Conservation (phyloP, 1,140 invertebrate genomes). For the Babylonia areolata region DNA sequence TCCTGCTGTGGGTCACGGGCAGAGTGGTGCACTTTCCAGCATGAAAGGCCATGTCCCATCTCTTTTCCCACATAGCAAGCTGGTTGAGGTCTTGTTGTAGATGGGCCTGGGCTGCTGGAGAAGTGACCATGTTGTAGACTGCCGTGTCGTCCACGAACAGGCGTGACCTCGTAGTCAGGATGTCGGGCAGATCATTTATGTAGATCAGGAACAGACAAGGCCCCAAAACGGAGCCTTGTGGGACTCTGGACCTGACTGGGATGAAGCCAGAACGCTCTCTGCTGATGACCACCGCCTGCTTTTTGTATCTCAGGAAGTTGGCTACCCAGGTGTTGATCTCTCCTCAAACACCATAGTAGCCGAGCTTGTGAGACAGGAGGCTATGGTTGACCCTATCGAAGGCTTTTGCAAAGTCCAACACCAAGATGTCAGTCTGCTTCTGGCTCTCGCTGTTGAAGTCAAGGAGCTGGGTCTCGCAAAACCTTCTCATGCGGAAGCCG, state of each 20-base stretch:
- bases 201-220: slow-evolving; percentile 41
- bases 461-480: slow-evolving; percentile 46
- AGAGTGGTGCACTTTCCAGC: neutral
- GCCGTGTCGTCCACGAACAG: slow-evolving; percentile 24
- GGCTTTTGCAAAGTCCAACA: slow-evolving; percentile 20
- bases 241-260: slow-evolving; percentile 22
- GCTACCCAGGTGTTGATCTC: slow-evolving; percentile 36
- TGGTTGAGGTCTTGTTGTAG: neutral
- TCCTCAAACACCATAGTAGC: slow-evolving; percentile 34
- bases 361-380: slow-evolving; percentile 37
- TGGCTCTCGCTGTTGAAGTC: neutral
- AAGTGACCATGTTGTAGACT: slow-evolving; percentile 6
- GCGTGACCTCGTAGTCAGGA: neutral
- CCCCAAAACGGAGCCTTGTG: slow-evolving; percentile 34
- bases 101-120: neutral
- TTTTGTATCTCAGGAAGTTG: slow-evolving; percentile 30
- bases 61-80: neutral
- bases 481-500: slow-evolving; percentile 35
- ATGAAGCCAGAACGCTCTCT: slow-evolving; percentile 26
- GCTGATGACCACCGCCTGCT: slow-evolving; percentile 38
- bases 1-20: neutral
- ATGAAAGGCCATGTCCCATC: neutral
- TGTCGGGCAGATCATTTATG: slow-evolving; percentile 16
- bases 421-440: slow-evolving; percentile 30
- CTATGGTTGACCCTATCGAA: slow-evolving; percentile 45